Percentiles rank a stretch among this genome's conserved stretches.
Conservation (phyloP, 1,140 invertebrate species). For the Megalopta genalis region DNA sequence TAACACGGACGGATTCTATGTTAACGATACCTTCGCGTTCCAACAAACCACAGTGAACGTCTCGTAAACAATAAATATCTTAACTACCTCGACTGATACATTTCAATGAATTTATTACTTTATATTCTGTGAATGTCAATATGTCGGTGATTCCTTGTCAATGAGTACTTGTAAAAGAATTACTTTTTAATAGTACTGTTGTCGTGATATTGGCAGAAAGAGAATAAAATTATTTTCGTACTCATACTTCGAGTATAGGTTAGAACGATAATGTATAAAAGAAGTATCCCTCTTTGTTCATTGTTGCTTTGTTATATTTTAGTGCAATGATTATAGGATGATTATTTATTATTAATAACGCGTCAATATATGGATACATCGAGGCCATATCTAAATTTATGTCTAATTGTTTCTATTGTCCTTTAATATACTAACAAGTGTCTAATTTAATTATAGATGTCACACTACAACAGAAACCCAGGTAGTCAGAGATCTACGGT, state of each 20-base stretch:
- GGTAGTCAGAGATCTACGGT: slow-evolving; percentile 68
- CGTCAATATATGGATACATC: background rate
- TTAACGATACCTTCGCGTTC: background rate
- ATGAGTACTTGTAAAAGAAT: background rate
- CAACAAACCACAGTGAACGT: background rate
- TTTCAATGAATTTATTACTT: background rate
- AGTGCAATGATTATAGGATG: too few species aligned
- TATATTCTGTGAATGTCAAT: background rate
- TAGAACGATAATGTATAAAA: slow-evolving; percentile 2
- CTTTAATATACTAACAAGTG: slow-evolving; percentile 1
- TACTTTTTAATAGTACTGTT: background rate
- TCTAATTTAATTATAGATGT: slow-evolving; percentile 74
- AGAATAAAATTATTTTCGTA: background rate
- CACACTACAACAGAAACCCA: slow-evolving; percentile 74
- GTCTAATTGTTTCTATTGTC: background rate
- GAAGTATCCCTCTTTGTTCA: background rate
- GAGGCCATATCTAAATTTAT: background rate
- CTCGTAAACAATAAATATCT: background rate
- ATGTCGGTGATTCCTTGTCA: background rate
- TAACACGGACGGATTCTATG: slow-evolving; percentile 3
- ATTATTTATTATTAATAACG: background rate
- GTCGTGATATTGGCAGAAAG: background rate
- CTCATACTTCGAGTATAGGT: slow-evolving; percentile 29
- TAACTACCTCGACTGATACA: background rate
- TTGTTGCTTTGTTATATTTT: background rate